Evolutionary conservation across 1,140 invertebrate genomes (phyloP).

Genomic region (Drosophila mojavensis): DNA sequence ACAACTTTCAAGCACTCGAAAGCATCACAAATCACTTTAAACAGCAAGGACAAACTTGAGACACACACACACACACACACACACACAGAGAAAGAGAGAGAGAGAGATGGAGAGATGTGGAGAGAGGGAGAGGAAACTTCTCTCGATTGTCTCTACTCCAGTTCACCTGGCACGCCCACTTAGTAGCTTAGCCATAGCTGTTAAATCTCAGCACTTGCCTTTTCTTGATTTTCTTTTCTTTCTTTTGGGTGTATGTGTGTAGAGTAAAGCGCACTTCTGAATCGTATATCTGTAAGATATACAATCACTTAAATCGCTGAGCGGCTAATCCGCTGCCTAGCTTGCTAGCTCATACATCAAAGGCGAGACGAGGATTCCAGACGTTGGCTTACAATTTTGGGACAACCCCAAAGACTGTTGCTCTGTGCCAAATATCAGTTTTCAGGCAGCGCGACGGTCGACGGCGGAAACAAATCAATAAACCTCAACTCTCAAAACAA

Average conservation of each 20-base stretch:
- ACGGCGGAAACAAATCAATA: slow-evolving; percentile 72
- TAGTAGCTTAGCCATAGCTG: slow-evolving; percentile 63
- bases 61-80: not conserved
- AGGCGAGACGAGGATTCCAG: slow-evolving; percentile 14
- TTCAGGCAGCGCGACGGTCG: slow-evolving; percentile 43
- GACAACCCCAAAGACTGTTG: slow-evolving; percentile 30
- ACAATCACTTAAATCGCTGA: slow-evolving; percentile 81
- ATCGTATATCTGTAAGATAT: slow-evolving; percentile 80
- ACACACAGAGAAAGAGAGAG: no score
- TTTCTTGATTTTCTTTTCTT: slow-evolving; percentile 19
- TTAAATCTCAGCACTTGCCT: slow-evolving; percentile 74
- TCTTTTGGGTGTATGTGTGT: not conserved
- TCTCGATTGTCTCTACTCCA: slow-evolving; percentile 19
- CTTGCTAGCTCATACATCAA: slow-evolving; percentile 44
- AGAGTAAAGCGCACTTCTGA: slow-evolving; percentile 28
- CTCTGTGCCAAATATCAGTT: slow-evolving; percentile 79
- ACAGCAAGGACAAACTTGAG: slow-evolving; percentile 71
- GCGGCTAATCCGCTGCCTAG: slow-evolving; percentile 72
- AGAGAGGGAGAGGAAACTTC: slow-evolving; percentile 2
- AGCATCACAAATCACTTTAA: slow-evolving; percentile 80
- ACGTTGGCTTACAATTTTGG: slow-evolving; percentile 7
- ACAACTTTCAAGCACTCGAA: slow-evolving; percentile 70
- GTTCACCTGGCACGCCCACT: slow-evolving; percentile 40
- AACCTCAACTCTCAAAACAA: slow-evolving; percentile 54
- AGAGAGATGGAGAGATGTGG: not conserved